These are phyloP conservation scores for Pogonomyrmex californicus DNA, from an alignment of 1,140 invertebrate genomes.

Conservation along the genomic window DNA sequence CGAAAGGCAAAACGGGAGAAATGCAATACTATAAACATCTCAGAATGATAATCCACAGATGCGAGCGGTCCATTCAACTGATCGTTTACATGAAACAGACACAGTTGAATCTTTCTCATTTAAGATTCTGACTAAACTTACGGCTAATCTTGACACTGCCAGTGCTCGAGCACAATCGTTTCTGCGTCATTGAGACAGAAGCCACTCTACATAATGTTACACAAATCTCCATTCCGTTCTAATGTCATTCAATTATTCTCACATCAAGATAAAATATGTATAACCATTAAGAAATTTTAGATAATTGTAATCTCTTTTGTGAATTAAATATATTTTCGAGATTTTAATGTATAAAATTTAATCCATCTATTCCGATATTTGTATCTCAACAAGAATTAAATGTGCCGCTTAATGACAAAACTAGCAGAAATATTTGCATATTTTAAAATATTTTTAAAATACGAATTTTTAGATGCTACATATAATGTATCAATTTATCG, in stretches of 20 bases:
- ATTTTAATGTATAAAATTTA: too few species aligned
- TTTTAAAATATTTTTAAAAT: conserved; percentile 1
- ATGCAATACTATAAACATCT: conserved; percentile 28
- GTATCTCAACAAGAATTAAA: not conserved
- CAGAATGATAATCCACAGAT: conserved; percentile 70
- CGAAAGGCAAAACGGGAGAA: conserved; percentile 36
- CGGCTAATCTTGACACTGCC: conserved; percentile 74
- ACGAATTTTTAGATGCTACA: not conserved
- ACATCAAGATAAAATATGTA: not conserved
- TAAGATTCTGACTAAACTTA: conserved; percentile 65
- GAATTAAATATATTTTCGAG: too few species aligned
- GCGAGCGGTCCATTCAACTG: conserved; percentile 53
- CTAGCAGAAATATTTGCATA: conserved; percentile 11
- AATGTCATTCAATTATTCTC: not conserved
- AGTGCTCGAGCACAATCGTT: conserved; percentile 58
- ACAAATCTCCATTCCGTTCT: conserved; percentile 66
- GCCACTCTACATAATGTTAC: conserved; percentile 52
- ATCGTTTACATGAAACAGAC: conserved; percentile 77
- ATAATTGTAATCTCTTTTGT: not conserved
- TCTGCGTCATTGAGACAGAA: conserved; percentile 65
- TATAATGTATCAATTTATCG: not conserved
- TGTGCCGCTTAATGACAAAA: conserved; percentile 43
- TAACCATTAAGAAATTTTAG: not conserved
- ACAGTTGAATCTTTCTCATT: conserved; percentile 64
- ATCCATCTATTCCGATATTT: not conserved